Conservation (phyloP, 2,888 invertebrate genomes). For the Cryptocephalus primarius region DNA sequence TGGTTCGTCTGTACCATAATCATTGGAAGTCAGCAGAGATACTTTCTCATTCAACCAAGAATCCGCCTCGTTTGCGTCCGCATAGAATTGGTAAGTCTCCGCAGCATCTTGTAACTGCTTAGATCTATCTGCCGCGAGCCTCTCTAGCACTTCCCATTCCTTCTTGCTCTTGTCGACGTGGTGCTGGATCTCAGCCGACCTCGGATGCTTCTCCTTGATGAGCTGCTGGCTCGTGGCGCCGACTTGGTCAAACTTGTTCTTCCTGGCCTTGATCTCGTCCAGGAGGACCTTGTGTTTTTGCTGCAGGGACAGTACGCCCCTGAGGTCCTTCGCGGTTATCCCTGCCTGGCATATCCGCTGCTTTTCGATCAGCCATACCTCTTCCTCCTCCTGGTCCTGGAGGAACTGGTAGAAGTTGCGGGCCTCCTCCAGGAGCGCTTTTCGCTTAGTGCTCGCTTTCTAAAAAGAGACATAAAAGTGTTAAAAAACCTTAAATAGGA, state of each 20-base stretch:
- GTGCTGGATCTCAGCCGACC: slow-evolving; percentile 68
- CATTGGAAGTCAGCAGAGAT: slow-evolving; percentile 77
- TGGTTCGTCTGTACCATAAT: slow-evolving; percentile 86
- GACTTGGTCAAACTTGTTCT: slow-evolving; percentile 59
- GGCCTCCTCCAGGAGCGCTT: slow-evolving; percentile 81
- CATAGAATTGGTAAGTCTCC: slow-evolving; percentile 93
- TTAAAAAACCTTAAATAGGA: not conserved
- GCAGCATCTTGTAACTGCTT: slow-evolving; percentile 76
- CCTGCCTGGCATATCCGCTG: slow-evolving; percentile 86
- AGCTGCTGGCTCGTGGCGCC: slow-evolving; percentile 51
- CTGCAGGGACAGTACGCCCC: slow-evolving; percentile 77
- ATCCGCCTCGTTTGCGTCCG: slow-evolving; percentile 95
- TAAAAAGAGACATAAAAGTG: slow-evolving; percentile 24
- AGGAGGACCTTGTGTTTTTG: slow-evolving; percentile 86
- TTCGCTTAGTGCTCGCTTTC: slow-evolving; percentile 66
- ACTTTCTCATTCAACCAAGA: slow-evolving; percentile 96
- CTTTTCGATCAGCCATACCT: slow-evolving; percentile 93
- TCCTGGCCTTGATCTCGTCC: slow-evolving; percentile 77
- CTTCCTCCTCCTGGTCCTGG: slow-evolving; percentile 96
- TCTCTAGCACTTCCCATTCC: slow-evolving; percentile 84
- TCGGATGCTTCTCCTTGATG: slow-evolving; percentile 72
- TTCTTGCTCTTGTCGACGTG: slow-evolving; percentile 67
- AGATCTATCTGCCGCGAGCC: slow-evolving; percentile 62
- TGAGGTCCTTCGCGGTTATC: slow-evolving; percentile 87
- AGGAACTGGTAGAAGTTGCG: slow-evolving; percentile 90